phyloP scores from a whole-genome alignment of 2,888 invertebrate species.

The Neria commutata region DNA sequence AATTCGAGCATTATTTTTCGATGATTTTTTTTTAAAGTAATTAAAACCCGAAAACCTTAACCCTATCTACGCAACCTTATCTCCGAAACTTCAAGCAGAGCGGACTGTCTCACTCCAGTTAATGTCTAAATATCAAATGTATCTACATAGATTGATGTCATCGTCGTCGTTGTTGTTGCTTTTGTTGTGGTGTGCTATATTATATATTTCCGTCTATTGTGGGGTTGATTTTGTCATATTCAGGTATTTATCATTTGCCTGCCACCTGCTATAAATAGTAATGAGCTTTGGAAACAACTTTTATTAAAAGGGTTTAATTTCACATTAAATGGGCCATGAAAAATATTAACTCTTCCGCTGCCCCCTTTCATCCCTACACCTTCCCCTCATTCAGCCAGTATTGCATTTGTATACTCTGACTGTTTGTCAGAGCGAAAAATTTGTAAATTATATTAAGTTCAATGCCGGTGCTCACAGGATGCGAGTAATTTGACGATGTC shows the following conservation, averaged over 20 bases:
- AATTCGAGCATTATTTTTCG: no score
- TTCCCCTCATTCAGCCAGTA: not conserved
- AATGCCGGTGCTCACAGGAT: slow-evolving; percentile 26
- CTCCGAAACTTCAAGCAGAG: no score
- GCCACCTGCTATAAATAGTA: slow-evolving; percentile 48
- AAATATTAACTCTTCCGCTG: no score
- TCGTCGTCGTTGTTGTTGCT: no score
- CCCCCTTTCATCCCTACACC: not conserved
- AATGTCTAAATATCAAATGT: no score
- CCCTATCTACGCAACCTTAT: no score
- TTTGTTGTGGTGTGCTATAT: no score
- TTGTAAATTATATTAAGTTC: slow-evolving; percentile 29
- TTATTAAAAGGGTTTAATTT: slow-evolving; percentile 35
- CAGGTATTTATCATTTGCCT: slow-evolving; percentile 47
- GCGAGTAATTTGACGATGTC: slow-evolving; percentile 18
- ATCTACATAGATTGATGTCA: no score
- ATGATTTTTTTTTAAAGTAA: no score
- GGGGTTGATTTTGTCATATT: slow-evolving; percentile 16
- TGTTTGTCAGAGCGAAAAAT: slow-evolving; percentile 28
- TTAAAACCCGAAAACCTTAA: no score
- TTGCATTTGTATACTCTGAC: not conserved
- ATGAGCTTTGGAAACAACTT: slow-evolving; percentile 44
- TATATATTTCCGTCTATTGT: not conserved
- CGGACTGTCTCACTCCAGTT: no score
- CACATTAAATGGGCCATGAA: slow-evolving; percentile 39